phyloP scores from a whole-genome alignment of 2,797 vertebrate genomes.

The Sciurus carolinensis region DNA sequence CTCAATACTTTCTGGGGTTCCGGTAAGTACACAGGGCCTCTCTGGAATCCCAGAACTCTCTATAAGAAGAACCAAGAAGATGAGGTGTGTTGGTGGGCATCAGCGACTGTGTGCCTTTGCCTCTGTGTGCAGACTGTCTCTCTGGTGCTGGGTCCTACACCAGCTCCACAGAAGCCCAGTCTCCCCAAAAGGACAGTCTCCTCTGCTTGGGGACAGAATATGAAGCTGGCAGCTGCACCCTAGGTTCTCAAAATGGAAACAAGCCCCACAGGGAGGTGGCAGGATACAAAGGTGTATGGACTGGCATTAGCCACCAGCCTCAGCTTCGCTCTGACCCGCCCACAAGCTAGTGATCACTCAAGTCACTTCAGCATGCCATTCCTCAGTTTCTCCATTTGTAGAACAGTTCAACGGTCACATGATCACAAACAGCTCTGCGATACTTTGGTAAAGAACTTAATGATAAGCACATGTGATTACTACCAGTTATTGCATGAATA shows the following conservation, averaged over 20 bases:
- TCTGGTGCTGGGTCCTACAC: conserved; percentile 45
- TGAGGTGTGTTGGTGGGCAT: conserved; percentile 81
- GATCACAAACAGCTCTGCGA: background rate
- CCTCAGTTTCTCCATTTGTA: background rate
- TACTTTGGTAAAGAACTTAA: background rate
- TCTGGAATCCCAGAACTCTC: conserved; percentile 99
- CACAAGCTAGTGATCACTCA: rapidly evolving
- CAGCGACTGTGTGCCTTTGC: conserved; percentile 38
- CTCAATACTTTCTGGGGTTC: conserved; percentile 98
- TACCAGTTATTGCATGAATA: background rate
- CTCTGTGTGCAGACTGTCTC: conserved; percentile 65
- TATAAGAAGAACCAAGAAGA: conserved; percentile 88
- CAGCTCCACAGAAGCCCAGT: conserved; percentile 61
- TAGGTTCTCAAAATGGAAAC: background rate
- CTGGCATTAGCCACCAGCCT: background rate
- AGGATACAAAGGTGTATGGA: background rate
- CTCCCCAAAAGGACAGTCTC: conserved; percentile 54
- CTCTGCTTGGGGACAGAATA: background rate
- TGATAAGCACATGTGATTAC: background rate
- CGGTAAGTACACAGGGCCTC: conserved; percentile 97
- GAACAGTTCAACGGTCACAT: background rate
- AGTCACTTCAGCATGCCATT: background rate
- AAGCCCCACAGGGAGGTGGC: background rate
- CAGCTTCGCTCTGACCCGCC: background rate
- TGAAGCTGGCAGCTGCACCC: background rate